Percentiles rank a stretch among this genome's conserved stretches.
phyloP scores from a whole-genome alignment of 2,888 invertebrate species.

The Thysanoteuthis rhombus region DNA sequence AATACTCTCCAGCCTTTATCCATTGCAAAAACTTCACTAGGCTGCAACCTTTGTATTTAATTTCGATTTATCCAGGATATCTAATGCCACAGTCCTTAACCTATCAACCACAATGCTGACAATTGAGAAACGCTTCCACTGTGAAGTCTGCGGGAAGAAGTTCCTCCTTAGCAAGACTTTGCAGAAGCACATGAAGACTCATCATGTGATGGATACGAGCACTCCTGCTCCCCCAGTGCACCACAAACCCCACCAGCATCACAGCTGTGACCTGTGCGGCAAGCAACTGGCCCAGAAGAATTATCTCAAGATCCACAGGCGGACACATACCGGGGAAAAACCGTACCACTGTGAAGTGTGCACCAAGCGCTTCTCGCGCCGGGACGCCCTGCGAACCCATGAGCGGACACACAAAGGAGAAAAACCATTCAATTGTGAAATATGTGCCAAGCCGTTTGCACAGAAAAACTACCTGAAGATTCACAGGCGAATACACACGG shows the following conservation, averaged over 20 bases:
- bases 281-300: conserved; percentile 25
- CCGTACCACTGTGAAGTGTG: conserved; percentile 13
- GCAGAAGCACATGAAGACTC: conserved; percentile 17
- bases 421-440: conserved; percentile 13
- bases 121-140: conserved; percentile 15
- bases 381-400: conserved; percentile 13
- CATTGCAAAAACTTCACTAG: neutral
- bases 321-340: conserved; percentile 19
- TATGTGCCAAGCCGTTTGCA: conserved; percentile 19
- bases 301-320: neutral
- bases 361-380: neutral
- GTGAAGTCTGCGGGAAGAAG: conserved; percentile 14
- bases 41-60: neutral
- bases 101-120: neutral
- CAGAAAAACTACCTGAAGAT: conserved; percentile 21
- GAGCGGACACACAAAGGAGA: neutral
- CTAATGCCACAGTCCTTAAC: neutral
- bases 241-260: neutral
- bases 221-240: neutral
- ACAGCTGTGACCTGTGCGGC: conserved; percentile 1
- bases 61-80: neutral
- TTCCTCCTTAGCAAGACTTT: conserved; percentile 14
- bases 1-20: neutral
- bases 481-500: conserved; percentile 22
- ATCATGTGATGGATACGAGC: neutral